Evolutionary conservation across 2,113 vertebrate genomes (phyloP).

Genomic region (Aegypius monachus): DNA sequence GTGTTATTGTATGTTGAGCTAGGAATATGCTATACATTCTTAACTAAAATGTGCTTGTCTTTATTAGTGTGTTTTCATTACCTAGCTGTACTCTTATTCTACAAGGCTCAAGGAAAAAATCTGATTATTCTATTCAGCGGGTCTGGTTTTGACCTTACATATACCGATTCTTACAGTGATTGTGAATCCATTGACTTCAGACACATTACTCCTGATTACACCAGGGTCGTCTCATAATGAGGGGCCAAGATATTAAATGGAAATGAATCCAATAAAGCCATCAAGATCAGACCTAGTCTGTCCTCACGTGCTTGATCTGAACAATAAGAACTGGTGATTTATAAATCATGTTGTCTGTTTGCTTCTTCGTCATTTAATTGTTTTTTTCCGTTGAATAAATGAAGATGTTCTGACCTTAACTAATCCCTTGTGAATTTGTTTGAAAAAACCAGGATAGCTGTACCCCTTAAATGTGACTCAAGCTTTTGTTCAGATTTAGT

Average conservation of each 20-base stretch:
- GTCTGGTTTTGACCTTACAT: constrained; percentile 9
- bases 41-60: not conserved
- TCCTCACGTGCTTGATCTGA: constrained; percentile 23
- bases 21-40: not conserved
- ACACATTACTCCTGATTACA: constrained; percentile 17
- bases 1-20: not conserved
- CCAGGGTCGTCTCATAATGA: not conserved
- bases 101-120: not conserved
- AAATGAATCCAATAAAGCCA: constrained; percentile 41
- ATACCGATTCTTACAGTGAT: not conserved
- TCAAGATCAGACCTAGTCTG: not conserved
- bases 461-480: constrained; percentile 17
- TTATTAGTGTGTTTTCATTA: not conserved
- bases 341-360: constrained; percentile 40
- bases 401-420: constrained; percentile 34
- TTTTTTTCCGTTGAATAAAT: not conserved
- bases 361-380: not conserved
- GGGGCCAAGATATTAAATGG: constrained; percentile 41
- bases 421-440: constrained; percentile 2
- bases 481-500: constrained; percentile 42
- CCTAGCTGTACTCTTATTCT: not conserved
- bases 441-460: constrained; percentile 5
- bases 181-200: constrained; percentile 41
- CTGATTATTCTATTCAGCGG: not conserved
- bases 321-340: constrained; percentile 48